These are phyloP conservation scores for Rhagium mordax DNA, from an alignment of 2,888 invertebrate genomes.

Conservation along the genomic window DNA sequence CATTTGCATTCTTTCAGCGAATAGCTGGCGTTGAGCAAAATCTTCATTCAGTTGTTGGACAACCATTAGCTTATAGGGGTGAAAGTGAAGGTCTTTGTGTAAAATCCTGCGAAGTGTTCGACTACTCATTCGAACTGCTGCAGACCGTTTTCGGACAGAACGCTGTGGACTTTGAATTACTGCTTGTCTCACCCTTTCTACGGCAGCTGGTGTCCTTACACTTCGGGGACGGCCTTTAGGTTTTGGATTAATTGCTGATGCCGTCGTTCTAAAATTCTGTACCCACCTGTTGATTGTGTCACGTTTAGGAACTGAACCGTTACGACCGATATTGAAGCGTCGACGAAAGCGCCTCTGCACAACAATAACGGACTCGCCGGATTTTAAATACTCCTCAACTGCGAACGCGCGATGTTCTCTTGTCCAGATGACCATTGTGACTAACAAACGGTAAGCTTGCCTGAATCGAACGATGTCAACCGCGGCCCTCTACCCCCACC, in stretches of 20 bases:
- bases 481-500: too few relatives aligned
- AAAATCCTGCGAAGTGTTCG: conserved; percentile 21
- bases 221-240: conserved; percentile 13
- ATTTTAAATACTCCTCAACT: not conserved
- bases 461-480: too few relatives aligned
- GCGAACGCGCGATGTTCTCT: too few relatives aligned
- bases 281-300: not conserved
- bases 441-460: too few relatives aligned
- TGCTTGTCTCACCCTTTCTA: conserved; percentile 20
- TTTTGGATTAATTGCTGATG: conserved; percentile 1
- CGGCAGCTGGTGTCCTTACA: conserved; percentile 18
- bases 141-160: conserved; percentile 21
- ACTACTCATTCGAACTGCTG: conserved; percentile 3
- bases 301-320: not conserved
- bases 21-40: not conserved
- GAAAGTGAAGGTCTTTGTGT: conserved; percentile 28
- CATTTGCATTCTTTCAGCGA: not conserved
- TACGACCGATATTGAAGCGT: not conserved
- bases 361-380: not conserved
- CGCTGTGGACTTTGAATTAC: conserved; percentile 18
- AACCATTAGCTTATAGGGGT: conserved; percentile 33
- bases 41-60: conserved; percentile 32
- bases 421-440: too few relatives aligned
- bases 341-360: not conserved
- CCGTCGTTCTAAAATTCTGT: not conserved